These are phyloP conservation scores for Bryconaethiops microstoma DNA, from an alignment of 2,797 vertebrate genomes.

Conservation along the genomic window DNA sequence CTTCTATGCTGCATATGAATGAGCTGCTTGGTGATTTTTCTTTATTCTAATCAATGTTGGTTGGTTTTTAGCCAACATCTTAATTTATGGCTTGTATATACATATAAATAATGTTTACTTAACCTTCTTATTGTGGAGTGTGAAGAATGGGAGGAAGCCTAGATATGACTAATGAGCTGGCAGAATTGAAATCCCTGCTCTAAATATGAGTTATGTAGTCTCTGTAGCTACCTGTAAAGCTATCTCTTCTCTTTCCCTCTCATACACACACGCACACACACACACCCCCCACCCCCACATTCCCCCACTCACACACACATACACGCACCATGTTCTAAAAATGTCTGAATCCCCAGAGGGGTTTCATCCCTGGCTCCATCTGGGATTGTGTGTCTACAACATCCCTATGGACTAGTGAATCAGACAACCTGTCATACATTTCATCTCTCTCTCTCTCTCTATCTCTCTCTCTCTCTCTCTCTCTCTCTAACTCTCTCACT, in stretches of 20 bases:
- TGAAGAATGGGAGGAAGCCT: neutral
- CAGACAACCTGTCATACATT: constrained; percentile 19
- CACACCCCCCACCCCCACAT: too few species aligned
- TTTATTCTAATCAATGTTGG: neutral
- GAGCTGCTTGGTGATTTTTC: too few species aligned
- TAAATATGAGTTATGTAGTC: neutral
- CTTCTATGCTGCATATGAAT: too few species aligned
- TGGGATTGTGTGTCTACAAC: constrained; percentile 30
- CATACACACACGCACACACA: too few species aligned
- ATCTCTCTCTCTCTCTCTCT: too few species aligned
- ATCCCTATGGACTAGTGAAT: constrained; percentile 4
- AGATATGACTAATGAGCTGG: constrained; percentile 5
- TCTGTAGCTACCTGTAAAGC: neutral
- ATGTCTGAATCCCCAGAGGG: constrained; percentile 1
- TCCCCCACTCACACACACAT: too few species aligned
- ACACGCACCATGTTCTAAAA: neutral
- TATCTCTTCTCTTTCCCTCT: neutral
- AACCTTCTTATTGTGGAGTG: neutral
- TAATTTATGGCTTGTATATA: neutral
- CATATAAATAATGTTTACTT: neutral
- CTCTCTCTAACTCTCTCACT: neutral
- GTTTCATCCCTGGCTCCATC: constrained; percentile 35
- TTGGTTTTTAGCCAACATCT: neutral
- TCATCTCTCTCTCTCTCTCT: neutral
- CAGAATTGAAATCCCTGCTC: neutral